A percentile compares a stretch with the other conserved stretches of the same genome.
phyloP scores from a whole-genome alignment of 2,113 vertebrate species.

The Lagopus muta region DNA sequence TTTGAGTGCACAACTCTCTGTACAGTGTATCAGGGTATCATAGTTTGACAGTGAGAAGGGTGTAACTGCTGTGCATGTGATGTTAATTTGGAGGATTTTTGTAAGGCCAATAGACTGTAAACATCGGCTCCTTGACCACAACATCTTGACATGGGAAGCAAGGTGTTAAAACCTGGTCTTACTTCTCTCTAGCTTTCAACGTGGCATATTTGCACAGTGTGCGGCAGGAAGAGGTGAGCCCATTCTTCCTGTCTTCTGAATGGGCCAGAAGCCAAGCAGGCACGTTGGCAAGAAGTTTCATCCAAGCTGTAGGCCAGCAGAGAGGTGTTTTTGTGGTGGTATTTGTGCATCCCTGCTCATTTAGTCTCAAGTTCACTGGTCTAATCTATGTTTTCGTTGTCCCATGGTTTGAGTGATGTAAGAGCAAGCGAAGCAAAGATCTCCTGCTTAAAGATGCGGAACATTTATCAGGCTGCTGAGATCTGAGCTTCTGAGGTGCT shows the following conservation, averaged over 20 bases:
- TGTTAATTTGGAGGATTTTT: background rate
- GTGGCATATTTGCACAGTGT: accelerated
- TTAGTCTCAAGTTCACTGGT: background rate
- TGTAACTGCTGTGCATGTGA: background rate
- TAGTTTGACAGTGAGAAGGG: background rate
- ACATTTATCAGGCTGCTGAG: accelerated
- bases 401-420: background rate
- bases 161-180: background rate
- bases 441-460: background rate
- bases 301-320: background rate
- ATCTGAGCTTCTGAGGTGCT: background rate
- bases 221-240: background rate
- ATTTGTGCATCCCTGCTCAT: background rate
- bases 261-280: background rate
- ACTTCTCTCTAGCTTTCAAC: background rate
- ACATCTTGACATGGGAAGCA: background rate
- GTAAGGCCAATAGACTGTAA: background rate
- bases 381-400: background rate
- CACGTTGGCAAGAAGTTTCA: accelerated
- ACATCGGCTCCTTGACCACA: background rate
- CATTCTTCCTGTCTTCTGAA: background rate
- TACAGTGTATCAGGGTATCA: background rate
- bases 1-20: background rate
- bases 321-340: background rate
- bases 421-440: background rate